Evolutionary conservation across 2,888 invertebrate genomes (phyloP).

Genomic region (Lacanobia oleracea): DNA sequence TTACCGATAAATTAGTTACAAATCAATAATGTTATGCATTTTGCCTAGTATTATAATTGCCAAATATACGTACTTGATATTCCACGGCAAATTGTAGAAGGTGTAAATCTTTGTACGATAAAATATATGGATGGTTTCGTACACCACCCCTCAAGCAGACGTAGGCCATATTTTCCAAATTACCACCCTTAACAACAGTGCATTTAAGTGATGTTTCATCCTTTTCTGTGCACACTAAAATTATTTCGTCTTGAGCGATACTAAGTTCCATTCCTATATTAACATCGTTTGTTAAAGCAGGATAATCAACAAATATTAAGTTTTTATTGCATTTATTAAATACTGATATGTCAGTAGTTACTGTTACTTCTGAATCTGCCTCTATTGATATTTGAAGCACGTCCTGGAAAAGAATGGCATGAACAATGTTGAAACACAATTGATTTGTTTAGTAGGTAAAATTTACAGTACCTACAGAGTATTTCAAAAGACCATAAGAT

Average conservation of each 20-base stretch:
- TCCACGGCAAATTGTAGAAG: constrained; percentile 72
- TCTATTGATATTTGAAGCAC: constrained; percentile 49
- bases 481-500: too few relatives aligned
- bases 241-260: constrained; percentile 69
- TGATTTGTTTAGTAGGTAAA: neutral
- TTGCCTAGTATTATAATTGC: neutral
- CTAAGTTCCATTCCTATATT: constrained; percentile 70
- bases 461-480: neutral
- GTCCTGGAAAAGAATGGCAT: constrained; percentile 58
- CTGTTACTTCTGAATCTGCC: constrained; percentile 60
- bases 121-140: constrained; percentile 57
- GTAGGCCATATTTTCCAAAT: constrained; percentile 60
- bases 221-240: constrained; percentile 66
- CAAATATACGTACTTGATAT: constrained; percentile 69
- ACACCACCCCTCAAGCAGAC: constrained; percentile 67
- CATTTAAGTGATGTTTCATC: constrained; percentile 66
- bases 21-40: too few relatives aligned
- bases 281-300: constrained; percentile 65
- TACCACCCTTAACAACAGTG: constrained; percentile 70
- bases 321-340: constrained; percentile 71
- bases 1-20: too few relatives aligned
- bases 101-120: constrained; percentile 71
- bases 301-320: constrained; percentile 74
- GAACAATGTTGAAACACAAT: neutral
- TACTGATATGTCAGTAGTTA: constrained; percentile 65